Evolutionary conservation across 2,888 invertebrate genomes (phyloP), one percentile per base, ranked within the genome.

Genomic region (Pollenia amentaria): DNA sequence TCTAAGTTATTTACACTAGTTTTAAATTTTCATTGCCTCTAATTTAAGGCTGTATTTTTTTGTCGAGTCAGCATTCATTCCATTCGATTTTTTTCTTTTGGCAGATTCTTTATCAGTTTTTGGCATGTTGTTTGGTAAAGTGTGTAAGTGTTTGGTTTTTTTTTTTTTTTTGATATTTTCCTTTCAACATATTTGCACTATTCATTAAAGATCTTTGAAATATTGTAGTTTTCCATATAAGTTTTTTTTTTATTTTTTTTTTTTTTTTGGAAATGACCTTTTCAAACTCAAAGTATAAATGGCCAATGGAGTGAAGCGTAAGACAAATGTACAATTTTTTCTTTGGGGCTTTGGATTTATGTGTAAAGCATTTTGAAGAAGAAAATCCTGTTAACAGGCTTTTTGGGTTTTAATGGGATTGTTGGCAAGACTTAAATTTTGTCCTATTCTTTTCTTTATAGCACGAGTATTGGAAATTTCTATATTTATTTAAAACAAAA

Each of bases 51-150:
- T 18, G 8, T 60, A 21, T 10, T 44, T 12, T 72, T 18, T 44
- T 29, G 55, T 55, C 16, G 38, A 46, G 10, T 29, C 48, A 77
- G 38, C 55, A 67, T 67, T 77, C 57, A 67, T 77, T 77, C 46
- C 55, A 38, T 29, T 48, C 55, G n/a, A 57, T 60, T 38, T 29
- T 73, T 57, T 48, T 46, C 46, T 60, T 73, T 67, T 67, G 67
- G 46, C 46, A 77, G 16, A 9, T 77, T 67, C 18, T 77, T 55
- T 67, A 57, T 77, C 57, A 57, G 38, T 65, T 51, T 55, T 38
- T 67, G 77, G 46, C 76, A 76, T 76, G 42, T 67, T 67, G 42
- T 44, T 46, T 57, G 44, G 46, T 77, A 46, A 55, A 67, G 57
- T 73, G 72, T 60, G 46, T 29, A 11, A 60, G 46, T 73, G 51